These are phyloP conservation scores for Lepidochrysops patricia DNA, from an alignment of 2,888 invertebrate genomes.

Conservation along the genomic window DNA sequence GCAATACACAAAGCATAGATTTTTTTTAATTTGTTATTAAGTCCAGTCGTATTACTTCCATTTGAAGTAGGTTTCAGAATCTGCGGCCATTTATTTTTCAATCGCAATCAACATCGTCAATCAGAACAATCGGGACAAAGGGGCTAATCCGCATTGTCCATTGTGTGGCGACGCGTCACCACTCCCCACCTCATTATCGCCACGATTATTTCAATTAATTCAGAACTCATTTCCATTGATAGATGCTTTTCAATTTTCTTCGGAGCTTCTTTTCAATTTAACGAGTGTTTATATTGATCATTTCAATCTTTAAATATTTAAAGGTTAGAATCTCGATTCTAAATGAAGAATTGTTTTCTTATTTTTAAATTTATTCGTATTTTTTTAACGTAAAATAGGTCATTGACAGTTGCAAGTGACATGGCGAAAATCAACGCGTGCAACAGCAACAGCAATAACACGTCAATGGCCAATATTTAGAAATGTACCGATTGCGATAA, in stretches of 20 bases:
- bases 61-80: background rate
- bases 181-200: background rate
- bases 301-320: no score
- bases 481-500: background rate
- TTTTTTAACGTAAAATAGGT: no score
- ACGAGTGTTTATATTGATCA: background rate
- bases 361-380: no score
- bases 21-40: no score
- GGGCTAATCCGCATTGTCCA: slow-evolving; percentile 1
- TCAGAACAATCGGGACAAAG: background rate
- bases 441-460: background rate
- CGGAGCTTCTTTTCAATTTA: background rate
- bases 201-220: slow-evolving; percentile 8
- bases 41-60: no score
- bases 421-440: background rate
- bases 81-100: background rate
- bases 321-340: no score
- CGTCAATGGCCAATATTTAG: background rate
- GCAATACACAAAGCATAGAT: no score
- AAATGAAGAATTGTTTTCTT: no score
- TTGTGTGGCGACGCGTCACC: background rate
- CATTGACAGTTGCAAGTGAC: background rate
- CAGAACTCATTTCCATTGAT: slow-evolving; percentile 5
- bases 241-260: slow-evolving; percentile 3
- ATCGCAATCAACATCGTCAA: background rate